These are phyloP conservation scores for Trichoplusia ni DNA, from an alignment of 1,140 invertebrate species.

Conservation along the genomic window DNA sequence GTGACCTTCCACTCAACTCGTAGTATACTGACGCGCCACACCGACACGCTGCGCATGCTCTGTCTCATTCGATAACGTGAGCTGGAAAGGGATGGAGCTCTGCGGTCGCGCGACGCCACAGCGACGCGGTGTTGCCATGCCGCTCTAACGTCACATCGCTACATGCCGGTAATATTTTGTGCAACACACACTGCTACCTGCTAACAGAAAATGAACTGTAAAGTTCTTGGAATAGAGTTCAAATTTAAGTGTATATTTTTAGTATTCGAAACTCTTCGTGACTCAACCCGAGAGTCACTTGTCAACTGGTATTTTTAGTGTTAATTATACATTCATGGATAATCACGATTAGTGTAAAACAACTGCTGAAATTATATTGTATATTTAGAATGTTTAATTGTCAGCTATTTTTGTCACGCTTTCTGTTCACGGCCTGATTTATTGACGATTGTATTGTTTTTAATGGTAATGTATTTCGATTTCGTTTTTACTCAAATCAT, in stretches of 20 bases:
- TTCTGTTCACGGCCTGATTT: constrained; percentile 3
- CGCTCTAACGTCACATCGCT: constrained; percentile 20
- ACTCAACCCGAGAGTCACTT: constrained; percentile 30
- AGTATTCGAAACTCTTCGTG: constrained; percentile 25
- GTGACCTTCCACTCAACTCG: constrained; percentile 44
- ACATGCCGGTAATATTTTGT: constrained; percentile 25
- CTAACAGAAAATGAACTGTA: neutral
- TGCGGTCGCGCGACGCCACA: constrained; percentile 36
- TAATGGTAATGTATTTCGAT: neutral
- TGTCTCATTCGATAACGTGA: neutral
- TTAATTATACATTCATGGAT: constrained; percentile 36
- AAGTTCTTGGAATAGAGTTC: neutral
- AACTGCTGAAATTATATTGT: constrained; percentile 19
- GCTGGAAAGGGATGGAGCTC: constrained; percentile 30
- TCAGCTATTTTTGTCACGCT: constrained; percentile 20
- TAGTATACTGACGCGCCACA: constrained; percentile 48
- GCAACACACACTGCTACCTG: neutral
- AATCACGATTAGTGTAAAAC: constrained; percentile 34
- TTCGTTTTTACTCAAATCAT: too few species aligned
- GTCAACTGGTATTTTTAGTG: constrained; percentile 39
- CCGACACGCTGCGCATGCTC: constrained; percentile 24
- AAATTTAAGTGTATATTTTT: neutral
- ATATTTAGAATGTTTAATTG: constrained; percentile 29
- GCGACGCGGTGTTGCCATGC: constrained; percentile 35
- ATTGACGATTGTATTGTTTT: constrained; percentile 12